Percentiles rank a stretch among this genome's conserved stretches.
phyloP scores from a whole-genome alignment of 2,888 invertebrate genomes.

The Sphaerophoria taeniata region DNA sequence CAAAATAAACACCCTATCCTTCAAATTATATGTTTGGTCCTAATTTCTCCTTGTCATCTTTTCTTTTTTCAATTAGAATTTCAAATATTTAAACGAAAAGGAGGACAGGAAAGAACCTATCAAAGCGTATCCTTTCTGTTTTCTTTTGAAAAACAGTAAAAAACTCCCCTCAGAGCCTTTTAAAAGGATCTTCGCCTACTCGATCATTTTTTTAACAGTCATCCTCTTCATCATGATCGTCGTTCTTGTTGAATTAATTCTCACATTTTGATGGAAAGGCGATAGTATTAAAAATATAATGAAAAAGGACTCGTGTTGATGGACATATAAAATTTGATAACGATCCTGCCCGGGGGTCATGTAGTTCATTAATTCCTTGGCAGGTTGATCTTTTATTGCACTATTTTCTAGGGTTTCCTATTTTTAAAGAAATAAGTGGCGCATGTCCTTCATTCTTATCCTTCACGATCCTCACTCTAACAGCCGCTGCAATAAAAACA shows the following conservation, averaged over 20 bases:
- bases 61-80: slow-evolving; percentile 69
- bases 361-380: slow-evolving; percentile 25
- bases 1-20: slow-evolving; percentile 45
- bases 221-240: slow-evolving; percentile 16
- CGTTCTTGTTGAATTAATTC: slow-evolving; percentile 38
- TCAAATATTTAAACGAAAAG: slow-evolving; percentile 45
- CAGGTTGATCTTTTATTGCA: slow-evolving; percentile 57
- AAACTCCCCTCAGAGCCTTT: slow-evolving; percentile 42
- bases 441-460: slow-evolving; percentile 58
- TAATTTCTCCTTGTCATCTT: slow-evolving; percentile 53
- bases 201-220: slow-evolving; percentile 35
- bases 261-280: slow-evolving; percentile 61
- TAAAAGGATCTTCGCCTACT: slow-evolving; percentile 31
- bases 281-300: slow-evolving; percentile 50
- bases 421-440: slow-evolving; percentile 66
- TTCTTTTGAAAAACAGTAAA: slow-evolving; percentile 21
- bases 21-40: slow-evolving; percentile 67
- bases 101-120: slow-evolving; percentile 33
- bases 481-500: slow-evolving; percentile 24
- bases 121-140: slow-evolving; percentile 58
- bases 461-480: not conserved
- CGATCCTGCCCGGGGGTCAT: not conserved
- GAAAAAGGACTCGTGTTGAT: slow-evolving; percentile 54
- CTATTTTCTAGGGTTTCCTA: slow-evolving; percentile 34
- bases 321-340: slow-evolving; percentile 13